These are phyloP conservation scores for Lasioglossum lativentre DNA, from an alignment of 2,888 invertebrate species.

Conservation along the genomic window DNA sequence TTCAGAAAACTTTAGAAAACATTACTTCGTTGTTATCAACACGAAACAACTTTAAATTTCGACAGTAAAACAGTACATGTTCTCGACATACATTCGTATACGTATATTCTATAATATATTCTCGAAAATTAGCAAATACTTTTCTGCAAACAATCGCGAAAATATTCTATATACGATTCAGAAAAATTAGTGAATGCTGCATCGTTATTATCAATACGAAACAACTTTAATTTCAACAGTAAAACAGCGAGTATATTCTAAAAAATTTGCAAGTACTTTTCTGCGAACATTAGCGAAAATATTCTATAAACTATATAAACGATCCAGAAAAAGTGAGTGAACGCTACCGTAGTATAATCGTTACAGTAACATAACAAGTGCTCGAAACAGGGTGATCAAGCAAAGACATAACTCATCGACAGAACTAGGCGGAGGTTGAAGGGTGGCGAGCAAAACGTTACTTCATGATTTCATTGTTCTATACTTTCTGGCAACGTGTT, in stretches of 20 bases:
- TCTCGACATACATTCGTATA: too few relatives aligned
- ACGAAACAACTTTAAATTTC: background rate
- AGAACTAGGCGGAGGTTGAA: background rate
- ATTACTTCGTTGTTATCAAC: too few relatives aligned
- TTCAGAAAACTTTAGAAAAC: too few relatives aligned
- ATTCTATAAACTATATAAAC: background rate
- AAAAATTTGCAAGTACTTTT: background rate
- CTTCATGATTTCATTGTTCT: background rate
- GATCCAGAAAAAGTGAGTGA: background rate
- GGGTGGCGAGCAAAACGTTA: background rate
- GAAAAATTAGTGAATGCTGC: too few relatives aligned
- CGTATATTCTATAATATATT: too few relatives aligned
- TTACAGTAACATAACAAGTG: background rate
- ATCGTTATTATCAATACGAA: background rate
- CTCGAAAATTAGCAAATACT: too few relatives aligned
- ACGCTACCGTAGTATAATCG: background rate
- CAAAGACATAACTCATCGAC: background rate
- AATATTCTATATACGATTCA: too few relatives aligned
- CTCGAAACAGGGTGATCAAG: background rate
- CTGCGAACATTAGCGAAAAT: background rate
- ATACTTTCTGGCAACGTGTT: background rate
- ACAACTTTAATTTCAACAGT: background rate
- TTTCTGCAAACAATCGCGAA: too few relatives aligned
- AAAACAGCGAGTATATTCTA: background rate
- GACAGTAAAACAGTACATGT: too few relatives aligned